These are phyloP conservation scores for Trichogramma pretiosum DNA, from an alignment of 1,140 invertebrate genomes.

Conservation along the genomic window DNA sequence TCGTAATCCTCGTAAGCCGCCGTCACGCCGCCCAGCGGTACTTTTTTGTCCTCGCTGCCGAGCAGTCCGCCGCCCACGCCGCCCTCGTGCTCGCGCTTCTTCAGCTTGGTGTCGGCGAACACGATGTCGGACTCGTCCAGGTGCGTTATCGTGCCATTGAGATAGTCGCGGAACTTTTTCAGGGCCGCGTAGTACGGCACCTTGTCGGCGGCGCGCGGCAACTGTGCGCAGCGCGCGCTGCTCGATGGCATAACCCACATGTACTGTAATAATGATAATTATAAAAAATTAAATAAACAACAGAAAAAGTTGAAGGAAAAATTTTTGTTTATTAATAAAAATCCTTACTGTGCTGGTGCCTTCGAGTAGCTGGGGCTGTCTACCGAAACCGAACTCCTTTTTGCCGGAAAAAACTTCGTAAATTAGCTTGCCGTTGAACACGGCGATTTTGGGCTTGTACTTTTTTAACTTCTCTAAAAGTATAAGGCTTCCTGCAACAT, in stretches of 20 bases:
- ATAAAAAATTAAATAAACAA: no score
- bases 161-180: constrained; percentile 88
- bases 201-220: constrained; percentile 91
- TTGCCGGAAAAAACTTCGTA: constrained; percentile 96
- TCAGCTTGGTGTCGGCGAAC: constrained; percentile 71
- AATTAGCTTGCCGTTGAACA: constrained; percentile 97
- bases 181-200: constrained; percentile 93
- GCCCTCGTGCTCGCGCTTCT: constrained; percentile 52
- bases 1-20: constrained; percentile 39
- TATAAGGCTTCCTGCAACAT: constrained; percentile 67
- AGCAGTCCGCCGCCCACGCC: no score
- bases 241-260: constrained; percentile 99
- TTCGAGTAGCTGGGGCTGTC: constrained; percentile 85
- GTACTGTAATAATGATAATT: constrained; percentile 55
- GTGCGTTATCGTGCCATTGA: constrained; percentile 81
- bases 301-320: no score
- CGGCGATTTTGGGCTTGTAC: constrained; percentile 92
- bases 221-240: constrained; percentile 88
- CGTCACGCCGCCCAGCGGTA: constrained; percentile 43
- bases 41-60: constrained; percentile 46
- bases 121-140: constrained; percentile 87
- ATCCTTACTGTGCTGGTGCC: constrained; percentile 84
- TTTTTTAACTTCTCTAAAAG: constrained; percentile 84
- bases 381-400: constrained; percentile 94
- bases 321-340: constrained; percentile 5